A percentile compares a stretch with the other conserved stretches of the same genome.
phyloP scores from a whole-genome alignment of 2,888 invertebrate species.

The Hemistola chrysoprasaria region DNA sequence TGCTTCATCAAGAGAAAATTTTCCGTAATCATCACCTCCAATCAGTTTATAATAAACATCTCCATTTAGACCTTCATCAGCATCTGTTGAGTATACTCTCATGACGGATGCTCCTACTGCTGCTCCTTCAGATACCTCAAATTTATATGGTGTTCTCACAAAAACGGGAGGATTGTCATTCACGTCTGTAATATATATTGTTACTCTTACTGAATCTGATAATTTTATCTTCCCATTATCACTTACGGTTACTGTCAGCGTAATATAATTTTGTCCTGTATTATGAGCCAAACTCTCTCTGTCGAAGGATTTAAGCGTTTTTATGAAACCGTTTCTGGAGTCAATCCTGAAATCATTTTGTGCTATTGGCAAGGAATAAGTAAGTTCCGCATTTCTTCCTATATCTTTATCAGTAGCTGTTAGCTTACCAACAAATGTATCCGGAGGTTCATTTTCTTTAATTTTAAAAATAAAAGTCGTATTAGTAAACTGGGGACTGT shows the following conservation, averaged over 20 bases:
- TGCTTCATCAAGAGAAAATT: slow-evolving; percentile 92
- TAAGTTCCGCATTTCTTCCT: slow-evolving; percentile 94
- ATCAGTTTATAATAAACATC: slow-evolving; percentile 92
- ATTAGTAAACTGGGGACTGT: slow-evolving; percentile 95
- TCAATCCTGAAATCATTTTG: slow-evolving; percentile 94
- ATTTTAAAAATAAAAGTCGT: slow-evolving; percentile 95
- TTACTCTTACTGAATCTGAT: slow-evolving; percentile 93
- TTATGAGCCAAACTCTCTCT: slow-evolving; percentile 91
- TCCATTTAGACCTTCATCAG: slow-evolving; percentile 94
- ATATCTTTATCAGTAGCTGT: slow-evolving; percentile 95
- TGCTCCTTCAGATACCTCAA: slow-evolving; percentile 95
- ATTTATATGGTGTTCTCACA: slow-evolving; percentile 90
- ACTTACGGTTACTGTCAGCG: slow-evolving; percentile 92
- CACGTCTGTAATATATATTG: slow-evolving; percentile 93
- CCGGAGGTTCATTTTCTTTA: slow-evolving; percentile 92
- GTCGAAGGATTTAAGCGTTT: slow-evolving; percentile 92
- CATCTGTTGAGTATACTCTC: slow-evolving; percentile 92
- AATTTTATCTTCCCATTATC: slow-evolving; percentile 91
- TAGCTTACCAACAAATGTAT: slow-evolving; percentile 95
- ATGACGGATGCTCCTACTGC: slow-evolving; percentile 91
- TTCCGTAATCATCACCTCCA: slow-evolving; percentile 90
- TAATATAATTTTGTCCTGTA: slow-evolving; percentile 89
- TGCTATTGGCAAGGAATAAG: slow-evolving; percentile 88
- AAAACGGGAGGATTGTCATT: slow-evolving; percentile 96
- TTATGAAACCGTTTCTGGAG: slow-evolving; percentile 94